Conservation (phyloP, 2,888 invertebrate species). For the Pherbina coryleti region DNA sequence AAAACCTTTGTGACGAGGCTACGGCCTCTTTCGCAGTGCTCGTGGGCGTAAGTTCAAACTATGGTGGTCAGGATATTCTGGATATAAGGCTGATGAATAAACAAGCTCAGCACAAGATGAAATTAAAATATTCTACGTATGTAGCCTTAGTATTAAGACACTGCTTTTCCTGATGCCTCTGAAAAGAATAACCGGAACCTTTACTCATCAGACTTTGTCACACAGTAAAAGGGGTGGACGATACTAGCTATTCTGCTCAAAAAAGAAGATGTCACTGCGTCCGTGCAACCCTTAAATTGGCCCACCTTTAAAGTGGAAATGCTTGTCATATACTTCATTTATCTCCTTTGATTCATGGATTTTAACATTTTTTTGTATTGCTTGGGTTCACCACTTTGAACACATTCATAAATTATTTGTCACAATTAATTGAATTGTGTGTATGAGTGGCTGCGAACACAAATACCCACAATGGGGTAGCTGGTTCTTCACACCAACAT, state of each 20-base stretch:
- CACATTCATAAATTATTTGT: conserved; percentile 67
- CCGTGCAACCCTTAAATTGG: conserved; percentile 42
- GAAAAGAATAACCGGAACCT: conserved; percentile 1
- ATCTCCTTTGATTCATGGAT: conserved; percentile 53
- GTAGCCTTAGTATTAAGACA: neutral
- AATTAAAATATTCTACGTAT: neutral
- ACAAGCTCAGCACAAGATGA: too few species aligned
- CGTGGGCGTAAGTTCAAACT: too few species aligned
- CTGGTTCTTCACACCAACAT: conserved; percentile 34
- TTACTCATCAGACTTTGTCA: conserved; percentile 28
- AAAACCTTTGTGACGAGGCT: too few species aligned
- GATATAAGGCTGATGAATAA: too few species aligned
- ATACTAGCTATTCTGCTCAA: neutral
- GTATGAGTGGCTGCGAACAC: conserved; percentile 43
- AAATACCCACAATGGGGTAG: conserved; percentile 5
- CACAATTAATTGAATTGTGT: conserved; percentile 66
- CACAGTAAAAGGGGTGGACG: conserved; percentile 28
- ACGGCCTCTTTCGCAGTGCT: too few species aligned
- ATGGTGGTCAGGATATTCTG: too few species aligned
- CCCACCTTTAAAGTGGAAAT: conserved; percentile 66
- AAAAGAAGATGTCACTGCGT: conserved; percentile 37
- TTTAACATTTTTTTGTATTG: conserved; percentile 37
- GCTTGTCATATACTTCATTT: conserved; percentile 69
- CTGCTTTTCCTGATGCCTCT: neutral
- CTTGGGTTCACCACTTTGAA: conserved; percentile 36